Percentiles rank a stretch among this genome's conserved stretches.
Evolutionary conservation across 2,888 invertebrate species (phyloP).

Genomic region (Eutolmus rufibarbis): DNA sequence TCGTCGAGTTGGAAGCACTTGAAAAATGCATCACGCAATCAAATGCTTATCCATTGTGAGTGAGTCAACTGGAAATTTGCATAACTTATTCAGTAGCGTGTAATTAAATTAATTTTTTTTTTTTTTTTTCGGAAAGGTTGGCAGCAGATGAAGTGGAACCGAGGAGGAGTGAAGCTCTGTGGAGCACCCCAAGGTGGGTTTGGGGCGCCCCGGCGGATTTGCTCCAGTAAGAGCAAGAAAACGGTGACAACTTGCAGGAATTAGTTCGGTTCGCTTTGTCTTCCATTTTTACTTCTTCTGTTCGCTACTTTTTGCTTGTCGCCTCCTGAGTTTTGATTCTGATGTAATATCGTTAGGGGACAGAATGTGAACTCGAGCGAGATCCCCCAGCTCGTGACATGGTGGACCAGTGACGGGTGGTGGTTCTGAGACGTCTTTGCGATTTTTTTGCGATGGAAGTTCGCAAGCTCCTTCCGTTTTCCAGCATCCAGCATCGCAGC

Average conservation of each 20-base stretch:
- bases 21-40: conserved; percentile 21
- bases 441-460: background rate
- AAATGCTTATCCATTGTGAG: conserved; percentile 11
- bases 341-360: conserved; percentile 7
- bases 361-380: background rate
- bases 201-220: background rate
- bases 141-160: background rate
- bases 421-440: background rate
- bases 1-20: background rate
- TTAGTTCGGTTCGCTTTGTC: background rate
- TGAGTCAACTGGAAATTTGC: background rate
- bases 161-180: background rate
- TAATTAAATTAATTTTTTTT: conserved; percentile 1
- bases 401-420: background rate
- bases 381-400: background rate
- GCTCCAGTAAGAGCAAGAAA: background rate
- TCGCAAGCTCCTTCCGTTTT: background rate
- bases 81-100: conserved; percentile 12
- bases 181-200: background rate
- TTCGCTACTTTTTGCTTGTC: background rate
- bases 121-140: background rate
- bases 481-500: background rate
- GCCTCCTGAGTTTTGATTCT: background rate
- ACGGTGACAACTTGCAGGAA: background rate
- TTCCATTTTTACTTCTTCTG: background rate